Conservation (phyloP, 2,797 vertebrate species). For the Philypnodon macrostomus region DNA sequence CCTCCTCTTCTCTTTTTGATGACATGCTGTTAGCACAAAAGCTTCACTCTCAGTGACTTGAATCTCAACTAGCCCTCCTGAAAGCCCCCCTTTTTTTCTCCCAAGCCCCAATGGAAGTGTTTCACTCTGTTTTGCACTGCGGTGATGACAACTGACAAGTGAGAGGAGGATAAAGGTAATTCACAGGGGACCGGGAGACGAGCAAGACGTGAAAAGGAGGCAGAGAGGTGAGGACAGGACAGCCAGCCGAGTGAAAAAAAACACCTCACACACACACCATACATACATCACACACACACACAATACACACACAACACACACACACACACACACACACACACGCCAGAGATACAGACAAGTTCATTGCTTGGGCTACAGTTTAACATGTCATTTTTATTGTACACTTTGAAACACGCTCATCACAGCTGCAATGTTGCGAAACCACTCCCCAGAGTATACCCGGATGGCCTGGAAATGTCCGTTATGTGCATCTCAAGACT, state of each 20-base stretch:
- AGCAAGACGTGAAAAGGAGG: slow-evolving; percentile 22
- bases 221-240: slow-evolving; percentile 45
- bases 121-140: slow-evolving; percentile 22
- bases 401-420: slow-evolving; percentile 48
- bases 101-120: slow-evolving; percentile 7
- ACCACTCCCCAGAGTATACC: slow-evolving; percentile 30
- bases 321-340: slow-evolving; percentile 22
- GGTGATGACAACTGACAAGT: slow-evolving; percentile 34
- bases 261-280: slow-evolving; percentile 35
- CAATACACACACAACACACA: slow-evolving; percentile 16
- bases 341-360: slow-evolving; percentile 28
- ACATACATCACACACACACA: slow-evolving; percentile 27
- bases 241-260: slow-evolving; percentile 54
- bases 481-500: slow-evolving; percentile 11
- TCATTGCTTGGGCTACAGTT: slow-evolving; percentile 28
- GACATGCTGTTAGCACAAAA: slow-evolving; percentile 6
- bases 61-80: slow-evolving; percentile 2
- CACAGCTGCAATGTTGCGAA: slow-evolving; percentile 42
- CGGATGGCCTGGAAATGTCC: slow-evolving; percentile 44
- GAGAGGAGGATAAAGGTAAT: slow-evolving; percentile 44
- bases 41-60: neutral
- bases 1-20: neutral
- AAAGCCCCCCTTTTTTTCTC: slow-evolving; percentile 6
- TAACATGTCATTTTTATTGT: slow-evolving; percentile 39
- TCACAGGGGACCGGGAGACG: slow-evolving; percentile 33